These are phyloP conservation scores for Notarius lentiginosus DNA, from an alignment of 2,113 vertebrate genomes.

Conservation along the genomic window DNA sequence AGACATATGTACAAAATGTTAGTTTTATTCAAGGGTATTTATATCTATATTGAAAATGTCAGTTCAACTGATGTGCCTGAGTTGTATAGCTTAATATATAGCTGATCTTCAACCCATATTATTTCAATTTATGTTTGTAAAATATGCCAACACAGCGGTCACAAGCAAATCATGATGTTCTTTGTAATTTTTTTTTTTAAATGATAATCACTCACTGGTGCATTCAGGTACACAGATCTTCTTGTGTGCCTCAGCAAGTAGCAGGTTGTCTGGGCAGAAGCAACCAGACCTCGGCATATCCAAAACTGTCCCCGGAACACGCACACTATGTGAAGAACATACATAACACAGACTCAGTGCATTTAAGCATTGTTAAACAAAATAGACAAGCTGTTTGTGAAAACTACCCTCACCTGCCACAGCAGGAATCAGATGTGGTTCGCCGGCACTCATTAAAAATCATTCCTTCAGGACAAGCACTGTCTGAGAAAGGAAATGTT, in stretches of 20 bases:
- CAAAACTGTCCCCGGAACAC: neutral
- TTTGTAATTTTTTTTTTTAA: neutral
- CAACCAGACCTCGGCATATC: constrained; percentile 54
- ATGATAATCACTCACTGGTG: constrained; percentile 59
- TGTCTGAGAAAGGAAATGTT: neutral
- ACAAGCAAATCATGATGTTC: neutral
- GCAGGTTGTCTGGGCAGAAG: constrained; percentile 60
- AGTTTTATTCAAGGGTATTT: neutral
- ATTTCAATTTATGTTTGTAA: neutral
- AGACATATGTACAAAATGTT: neutral
- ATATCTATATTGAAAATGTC: neutral
- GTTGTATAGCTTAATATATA: neutral
- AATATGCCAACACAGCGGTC: neutral
- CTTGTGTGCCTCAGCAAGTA: constrained; percentile 59
- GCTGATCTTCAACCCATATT: neutral
- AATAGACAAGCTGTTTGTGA: neutral
- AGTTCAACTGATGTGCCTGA: neutral
- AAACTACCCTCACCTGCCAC: constrained; percentile 60
- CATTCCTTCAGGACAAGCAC: constrained; percentile 56
- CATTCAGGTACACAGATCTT: constrained; percentile 61
- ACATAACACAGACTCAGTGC: neutral
- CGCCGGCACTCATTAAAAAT: constrained; percentile 58
- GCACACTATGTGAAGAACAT: constrained; percentile 27
- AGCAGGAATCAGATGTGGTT: constrained; percentile 61
- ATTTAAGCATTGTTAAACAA: neutral